Percentiles rank a stretch among this genome's conserved stretches.
These are phyloP conservation scores for Nymphalis c-album DNA, from an alignment of 2,888 invertebrate species.

Conservation along the genomic window DNA sequence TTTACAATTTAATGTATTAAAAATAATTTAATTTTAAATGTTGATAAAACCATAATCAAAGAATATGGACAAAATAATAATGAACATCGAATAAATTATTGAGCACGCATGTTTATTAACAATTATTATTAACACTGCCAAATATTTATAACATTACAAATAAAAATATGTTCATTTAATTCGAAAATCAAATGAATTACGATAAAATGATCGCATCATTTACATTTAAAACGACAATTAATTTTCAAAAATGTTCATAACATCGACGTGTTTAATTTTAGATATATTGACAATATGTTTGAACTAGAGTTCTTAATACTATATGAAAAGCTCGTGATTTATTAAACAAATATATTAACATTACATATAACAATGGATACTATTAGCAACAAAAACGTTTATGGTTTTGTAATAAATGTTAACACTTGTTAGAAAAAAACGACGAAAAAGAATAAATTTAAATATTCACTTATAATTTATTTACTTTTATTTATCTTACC, in stretches of 20 bases:
- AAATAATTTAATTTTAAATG: constrained; percentile 7
- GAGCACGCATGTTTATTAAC: constrained; percentile 5
- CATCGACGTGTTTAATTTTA: constrained; percentile 58
- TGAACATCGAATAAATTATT: constrained; percentile 2
- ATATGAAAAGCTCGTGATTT: constrained; percentile 74
- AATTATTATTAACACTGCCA: constrained; percentile 1
- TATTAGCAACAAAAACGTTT: constrained; percentile 29
- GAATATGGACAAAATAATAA: background rate
- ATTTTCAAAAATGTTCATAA: constrained; percentile 50
- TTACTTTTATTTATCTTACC: background rate
- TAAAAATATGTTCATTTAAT: constrained; percentile 2
- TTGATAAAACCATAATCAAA: constrained; percentile 6
- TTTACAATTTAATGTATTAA: constrained; percentile 6
- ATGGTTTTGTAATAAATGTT: constrained; percentile 26
- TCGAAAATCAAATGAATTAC: constrained; percentile 1
- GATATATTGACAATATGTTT: constrained; percentile 74
- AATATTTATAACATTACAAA: background rate
- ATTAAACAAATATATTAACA: constrained; percentile 40
- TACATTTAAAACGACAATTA: constrained; percentile 42
- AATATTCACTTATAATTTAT: background rate
- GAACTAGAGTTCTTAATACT: constrained; percentile 57
- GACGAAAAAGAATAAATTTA: background rate
- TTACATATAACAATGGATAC: constrained; percentile 29
- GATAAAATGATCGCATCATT: constrained; percentile 9
- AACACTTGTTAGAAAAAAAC: constrained; percentile 13